These are phyloP conservation scores for Loxodonta africana DNA, from an alignment of 2,113 vertebrate species.

Conservation along the genomic window DNA sequence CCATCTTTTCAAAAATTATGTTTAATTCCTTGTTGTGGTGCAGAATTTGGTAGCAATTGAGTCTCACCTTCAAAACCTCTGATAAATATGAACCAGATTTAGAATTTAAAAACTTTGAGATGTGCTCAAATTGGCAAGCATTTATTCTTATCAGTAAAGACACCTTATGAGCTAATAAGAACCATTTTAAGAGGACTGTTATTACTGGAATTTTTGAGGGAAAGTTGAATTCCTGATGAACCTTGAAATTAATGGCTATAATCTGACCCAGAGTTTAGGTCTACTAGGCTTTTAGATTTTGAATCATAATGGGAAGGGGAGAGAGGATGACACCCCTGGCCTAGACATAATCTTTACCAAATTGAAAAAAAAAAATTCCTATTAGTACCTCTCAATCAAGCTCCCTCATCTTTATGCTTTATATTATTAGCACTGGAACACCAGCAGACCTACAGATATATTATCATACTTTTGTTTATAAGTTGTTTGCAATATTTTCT, in stretches of 20 bases:
- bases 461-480: not conserved
- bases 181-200: not conserved
- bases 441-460: not conserved
- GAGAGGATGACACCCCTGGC: not conserved
- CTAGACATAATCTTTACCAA: conserved; percentile 31
- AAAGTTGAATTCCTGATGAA: conserved; percentile 14
- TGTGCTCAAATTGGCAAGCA: conserved; percentile 10
- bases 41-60: not conserved
- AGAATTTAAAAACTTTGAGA: conserved; percentile 32
- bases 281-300: not conserved
- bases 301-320: too few species aligned
- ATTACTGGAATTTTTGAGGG: not conserved
- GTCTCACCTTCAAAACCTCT: conserved; percentile 4
- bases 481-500: conserved; percentile 22
- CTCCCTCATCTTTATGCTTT: not conserved
- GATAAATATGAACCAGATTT: not conserved
- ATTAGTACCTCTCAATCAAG: not conserved
- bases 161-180: not conserved
- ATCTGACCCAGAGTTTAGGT: not conserved
- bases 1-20: not conserved
- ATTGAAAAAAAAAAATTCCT: not conserved
- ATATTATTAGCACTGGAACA: conserved; percentile 19
- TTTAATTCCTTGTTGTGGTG: not conserved
- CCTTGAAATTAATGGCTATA: not conserved
- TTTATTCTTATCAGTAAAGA: not conserved